A percentile compares a stretch with the other conserved stretches of the same genome.
Evolutionary conservation across 2,797 vertebrate species (phyloP).

Genomic region (Galaxias olidus): DNA sequence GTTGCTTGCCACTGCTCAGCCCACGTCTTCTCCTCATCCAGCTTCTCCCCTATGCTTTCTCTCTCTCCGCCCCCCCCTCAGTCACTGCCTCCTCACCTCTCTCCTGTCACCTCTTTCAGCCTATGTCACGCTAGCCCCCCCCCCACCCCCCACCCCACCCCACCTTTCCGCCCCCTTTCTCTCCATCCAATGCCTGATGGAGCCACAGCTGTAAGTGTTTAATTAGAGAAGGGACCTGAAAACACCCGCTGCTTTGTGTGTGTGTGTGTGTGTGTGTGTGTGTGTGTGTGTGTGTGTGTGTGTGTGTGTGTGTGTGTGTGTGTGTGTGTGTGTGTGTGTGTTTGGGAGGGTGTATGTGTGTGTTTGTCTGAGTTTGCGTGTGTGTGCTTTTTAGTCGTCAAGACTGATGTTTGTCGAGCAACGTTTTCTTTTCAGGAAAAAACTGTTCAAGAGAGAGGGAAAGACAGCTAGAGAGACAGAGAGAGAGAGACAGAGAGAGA

Average conservation of each 20-base stretch:
- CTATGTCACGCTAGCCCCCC: background rate
- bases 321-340: background rate
- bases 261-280: background rate
- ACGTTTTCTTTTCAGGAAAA: no score
- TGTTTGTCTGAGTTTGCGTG: background rate
- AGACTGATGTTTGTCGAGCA: no score
- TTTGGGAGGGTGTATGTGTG: background rate
- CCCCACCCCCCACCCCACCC: conserved; percentile 22
- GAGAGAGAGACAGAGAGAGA: no score
- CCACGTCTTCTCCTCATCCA: background rate
- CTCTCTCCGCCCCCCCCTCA: background rate
- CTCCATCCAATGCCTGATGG: conserved; percentile 11
- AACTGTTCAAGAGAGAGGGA: no score
- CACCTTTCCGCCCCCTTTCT: conserved; percentile 30
- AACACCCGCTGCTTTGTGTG: background rate
- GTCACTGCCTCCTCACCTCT: no score
- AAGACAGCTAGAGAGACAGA: no score
- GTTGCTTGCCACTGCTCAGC: background rate
- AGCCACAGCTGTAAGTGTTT: background rate
- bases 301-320: background rate
- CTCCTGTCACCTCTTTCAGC: no score
- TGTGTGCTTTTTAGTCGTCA: background rate
- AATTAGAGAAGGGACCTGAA: conserved; percentile 7
- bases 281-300: background rate
- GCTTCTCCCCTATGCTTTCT: background rate